Conservation (phyloP, 2,888 invertebrate species). For the Galeopsomyia nigrocyanea region DNA sequence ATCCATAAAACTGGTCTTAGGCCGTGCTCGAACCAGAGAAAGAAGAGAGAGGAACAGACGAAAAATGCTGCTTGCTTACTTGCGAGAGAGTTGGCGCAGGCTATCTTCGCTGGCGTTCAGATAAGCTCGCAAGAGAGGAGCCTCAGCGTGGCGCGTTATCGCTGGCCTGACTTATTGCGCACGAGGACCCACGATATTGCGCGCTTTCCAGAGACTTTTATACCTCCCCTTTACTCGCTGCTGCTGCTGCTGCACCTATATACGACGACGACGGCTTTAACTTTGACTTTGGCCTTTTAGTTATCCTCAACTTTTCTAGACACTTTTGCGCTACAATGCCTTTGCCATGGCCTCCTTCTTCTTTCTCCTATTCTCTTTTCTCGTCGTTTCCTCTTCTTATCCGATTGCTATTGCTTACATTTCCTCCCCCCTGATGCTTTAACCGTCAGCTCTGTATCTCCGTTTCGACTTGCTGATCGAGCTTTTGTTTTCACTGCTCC, state of each 20-base stretch:
- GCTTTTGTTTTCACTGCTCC: too few species aligned
- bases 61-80: constrained; percentile 24
- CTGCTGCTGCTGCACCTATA: neutral
- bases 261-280: neutral
- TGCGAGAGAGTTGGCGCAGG: constrained; percentile 39
- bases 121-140: constrained; percentile 2
- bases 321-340: neutral
- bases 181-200: constrained; percentile 39
- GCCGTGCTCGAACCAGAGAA: neutral
- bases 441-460: too few species aligned
- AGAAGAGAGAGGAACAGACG: neutral
- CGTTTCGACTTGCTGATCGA: too few species aligned
- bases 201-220: constrained; percentile 40
- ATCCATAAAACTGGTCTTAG: constrained; percentile 27
- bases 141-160: constrained; percentile 24
- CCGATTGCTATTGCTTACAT: too few species aligned
- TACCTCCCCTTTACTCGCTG: too few species aligned
- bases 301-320: constrained; percentile 11
- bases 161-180: constrained; percentile 42
- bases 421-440: too few species aligned
- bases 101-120: constrained; percentile 37
- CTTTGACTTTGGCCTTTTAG: neutral
- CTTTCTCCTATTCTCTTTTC: too few species aligned
- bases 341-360: too few species aligned
- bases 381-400: too few species aligned